Evolutionary conservation across 2,888 invertebrate species (phyloP).

Genomic region (Homarus gammarus): DNA sequence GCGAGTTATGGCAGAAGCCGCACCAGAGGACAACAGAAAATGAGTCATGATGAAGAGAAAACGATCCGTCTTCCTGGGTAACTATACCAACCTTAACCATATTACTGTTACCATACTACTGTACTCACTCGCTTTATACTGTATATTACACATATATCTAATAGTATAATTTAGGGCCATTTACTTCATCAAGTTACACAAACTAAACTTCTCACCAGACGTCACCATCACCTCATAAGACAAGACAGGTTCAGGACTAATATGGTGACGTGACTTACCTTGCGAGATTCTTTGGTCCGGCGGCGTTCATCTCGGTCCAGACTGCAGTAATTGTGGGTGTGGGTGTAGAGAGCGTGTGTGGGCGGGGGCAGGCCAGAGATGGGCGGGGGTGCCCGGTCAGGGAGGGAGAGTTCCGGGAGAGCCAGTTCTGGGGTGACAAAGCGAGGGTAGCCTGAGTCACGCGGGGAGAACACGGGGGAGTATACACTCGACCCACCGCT

Average conservation of each 20-base stretch:
- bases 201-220: too few relatives aligned
- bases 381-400: conserved; percentile 47
- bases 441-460: conserved; percentile 71
- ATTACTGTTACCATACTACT: too few relatives aligned
- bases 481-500: conserved; percentile 53
- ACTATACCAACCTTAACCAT: too few relatives aligned
- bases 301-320: conserved; percentile 39
- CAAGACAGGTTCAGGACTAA: background rate
- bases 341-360: conserved; percentile 28
- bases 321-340: conserved; percentile 45
- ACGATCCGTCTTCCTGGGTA: too few relatives aligned
- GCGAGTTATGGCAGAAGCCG: too few relatives aligned
- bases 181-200: too few relatives aligned
- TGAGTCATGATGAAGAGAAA: too few relatives aligned
- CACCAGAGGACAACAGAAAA: too few relatives aligned
- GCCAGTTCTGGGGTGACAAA: conserved; percentile 71
- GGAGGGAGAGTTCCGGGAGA: conserved; percentile 60
- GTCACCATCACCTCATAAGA: background rate
- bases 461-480: conserved; percentile 72
- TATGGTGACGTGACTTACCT: conserved; percentile 43
- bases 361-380: conserved; percentile 38
- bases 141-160: too few relatives aligned
- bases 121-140: too few relatives aligned
- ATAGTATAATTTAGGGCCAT: too few relatives aligned
- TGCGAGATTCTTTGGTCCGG: conserved; percentile 28